Evolutionary conservation across 2,888 invertebrate species (phyloP).

Genomic region (Euphydryas editha): DNA sequence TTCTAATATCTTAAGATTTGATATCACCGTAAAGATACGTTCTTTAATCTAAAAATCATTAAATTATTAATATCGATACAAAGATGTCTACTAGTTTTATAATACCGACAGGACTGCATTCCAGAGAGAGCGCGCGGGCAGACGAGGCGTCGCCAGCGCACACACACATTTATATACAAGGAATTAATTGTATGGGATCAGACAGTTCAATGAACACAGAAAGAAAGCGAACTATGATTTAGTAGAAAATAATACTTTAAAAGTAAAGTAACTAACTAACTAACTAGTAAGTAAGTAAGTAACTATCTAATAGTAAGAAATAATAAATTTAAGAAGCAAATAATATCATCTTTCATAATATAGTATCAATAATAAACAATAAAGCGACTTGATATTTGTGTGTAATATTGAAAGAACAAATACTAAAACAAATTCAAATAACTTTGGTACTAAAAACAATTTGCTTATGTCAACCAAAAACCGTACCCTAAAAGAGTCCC

Average conservation of each 20-base stretch:
- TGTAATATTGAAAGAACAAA: too few relatives aligned
- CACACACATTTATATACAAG: constrained; percentile 33
- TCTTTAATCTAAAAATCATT: constrained; percentile 8
- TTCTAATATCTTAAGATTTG: neutral
- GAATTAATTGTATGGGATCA: constrained; percentile 2
- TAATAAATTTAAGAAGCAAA: neutral
- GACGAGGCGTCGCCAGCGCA: constrained; percentile 67
- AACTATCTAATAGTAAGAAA: too few relatives aligned
- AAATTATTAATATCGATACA: constrained; percentile 18
- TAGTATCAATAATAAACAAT: neutral
- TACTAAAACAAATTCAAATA: neutral
- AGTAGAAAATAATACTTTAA: neutral
- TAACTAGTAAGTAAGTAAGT: too few relatives aligned
- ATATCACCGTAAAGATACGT: neutral
- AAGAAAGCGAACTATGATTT: neutral
- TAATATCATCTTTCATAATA: neutral
- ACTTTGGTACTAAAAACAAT: constrained; percentile 38
- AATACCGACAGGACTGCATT: constrained; percentile 57
- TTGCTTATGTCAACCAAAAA: constrained; percentile 41
- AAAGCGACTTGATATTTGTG: neutral
- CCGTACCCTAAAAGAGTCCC: constrained; percentile 58
- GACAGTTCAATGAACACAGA: constrained; percentile 1
- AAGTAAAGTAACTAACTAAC: too few relatives aligned
- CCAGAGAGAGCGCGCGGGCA: constrained; percentile 54
- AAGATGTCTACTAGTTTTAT: constrained; percentile 22